Evolutionary conservation across 1,140 invertebrate genomes (phyloP).

Genomic region (Drosophila prosaltans): DNA sequence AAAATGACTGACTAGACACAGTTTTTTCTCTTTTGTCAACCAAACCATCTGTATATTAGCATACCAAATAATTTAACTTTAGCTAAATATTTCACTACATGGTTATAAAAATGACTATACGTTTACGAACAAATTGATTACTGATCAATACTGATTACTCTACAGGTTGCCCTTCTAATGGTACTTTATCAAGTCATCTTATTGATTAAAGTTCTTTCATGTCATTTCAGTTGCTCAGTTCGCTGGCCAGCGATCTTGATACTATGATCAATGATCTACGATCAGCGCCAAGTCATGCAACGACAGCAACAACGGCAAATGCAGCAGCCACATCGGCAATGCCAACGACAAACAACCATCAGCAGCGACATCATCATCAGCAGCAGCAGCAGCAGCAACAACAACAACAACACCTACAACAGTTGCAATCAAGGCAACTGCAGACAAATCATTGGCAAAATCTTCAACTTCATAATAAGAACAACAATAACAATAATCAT

Average conservation of each 20-base stretch:
- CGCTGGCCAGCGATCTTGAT: conserved; percentile 86
- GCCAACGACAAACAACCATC: conserved; percentile 13
- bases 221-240: conserved; percentile 85
- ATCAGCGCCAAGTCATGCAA: conserved; percentile 77
- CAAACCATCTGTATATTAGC: no score
- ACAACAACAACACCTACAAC: conserved; percentile 26
- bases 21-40: no score
- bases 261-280: conserved; percentile 86
- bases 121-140: no score
- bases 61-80: no score
- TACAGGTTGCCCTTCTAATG: background rate
- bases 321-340: conserved; percentile 24
- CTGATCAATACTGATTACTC: no score
- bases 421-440: conserved; percentile 36
- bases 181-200: conserved; percentile 12
- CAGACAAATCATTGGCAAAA: conserved; percentile 53
- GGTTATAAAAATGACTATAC: no score
- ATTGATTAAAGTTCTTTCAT: conserved; percentile 29
- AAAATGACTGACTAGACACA: no score
- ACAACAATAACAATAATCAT: conserved; percentile 29
- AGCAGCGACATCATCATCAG: conserved; percentile 29
- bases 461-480: conserved; percentile 27
- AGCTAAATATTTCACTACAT: no score
- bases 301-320: conserved; percentile 24
- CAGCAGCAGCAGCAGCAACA: conserved; percentile 43